Percentiles rank a stretch among this genome's conserved stretches.
Evolutionary conservation across 2,797 vertebrate genomes (phyloP).

Genomic region (Poecilia gillii): DNA sequence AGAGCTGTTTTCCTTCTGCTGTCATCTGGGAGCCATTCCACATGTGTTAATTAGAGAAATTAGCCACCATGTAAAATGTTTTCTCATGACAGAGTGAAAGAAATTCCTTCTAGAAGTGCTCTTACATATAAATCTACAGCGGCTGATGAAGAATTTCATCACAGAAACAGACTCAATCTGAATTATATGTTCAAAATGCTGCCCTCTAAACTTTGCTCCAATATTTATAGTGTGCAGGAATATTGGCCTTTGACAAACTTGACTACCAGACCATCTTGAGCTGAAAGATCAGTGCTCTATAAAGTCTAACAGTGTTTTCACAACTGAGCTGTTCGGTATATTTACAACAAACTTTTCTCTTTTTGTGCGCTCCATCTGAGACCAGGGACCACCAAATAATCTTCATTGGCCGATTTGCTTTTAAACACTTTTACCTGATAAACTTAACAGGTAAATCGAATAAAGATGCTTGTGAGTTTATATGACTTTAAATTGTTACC

Average conservation of each 20-base stretch:
- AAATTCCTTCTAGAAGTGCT: constrained; percentile 78
- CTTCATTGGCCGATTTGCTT: not conserved
- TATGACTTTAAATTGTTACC: not conserved
- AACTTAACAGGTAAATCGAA: not conserved
- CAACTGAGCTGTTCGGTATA: not conserved
- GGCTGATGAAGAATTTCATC: constrained; percentile 25
- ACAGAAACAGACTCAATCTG: constrained; percentile 17
- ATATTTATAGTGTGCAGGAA: constrained; percentile 20
- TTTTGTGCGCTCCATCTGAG: not conserved
- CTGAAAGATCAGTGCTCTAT: not conserved
- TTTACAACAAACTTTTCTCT: not conserved
- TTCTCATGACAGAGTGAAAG: constrained; percentile 62
- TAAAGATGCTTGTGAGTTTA: not conserved
- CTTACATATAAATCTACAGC: constrained; percentile 52
- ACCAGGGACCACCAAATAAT: not conserved
- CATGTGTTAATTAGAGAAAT: constrained; percentile 84
- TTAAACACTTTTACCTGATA: not conserved
- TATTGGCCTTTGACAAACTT: constrained; percentile 21
- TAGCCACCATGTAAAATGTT: constrained; percentile 84
- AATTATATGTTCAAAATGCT: constrained; percentile 44
- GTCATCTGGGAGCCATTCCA: constrained; percentile 83
- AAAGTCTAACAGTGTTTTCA: not conserved
- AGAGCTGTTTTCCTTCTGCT: constrained; percentile 78
- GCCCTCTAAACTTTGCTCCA: constrained; percentile 8
- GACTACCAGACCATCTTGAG: not conserved